A percentile compares a stretch with the other conserved stretches of the same genome.
Evolutionary conservation across 1,140 invertebrate genomes (phyloP).

Genomic region (Oncopeltus fasciatus): DNA sequence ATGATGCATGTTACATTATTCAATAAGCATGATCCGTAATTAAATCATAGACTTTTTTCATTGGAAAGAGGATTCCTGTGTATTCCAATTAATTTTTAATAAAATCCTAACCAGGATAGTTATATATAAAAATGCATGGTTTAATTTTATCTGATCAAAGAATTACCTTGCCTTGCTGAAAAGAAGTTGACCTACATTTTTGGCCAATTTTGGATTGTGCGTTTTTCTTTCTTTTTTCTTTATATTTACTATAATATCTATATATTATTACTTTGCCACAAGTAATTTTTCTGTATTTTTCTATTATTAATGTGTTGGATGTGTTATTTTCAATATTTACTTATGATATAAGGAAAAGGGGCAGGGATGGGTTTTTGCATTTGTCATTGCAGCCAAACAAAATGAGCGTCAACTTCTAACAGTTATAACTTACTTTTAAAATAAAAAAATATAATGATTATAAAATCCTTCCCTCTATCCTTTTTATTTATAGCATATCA

Average conservation of each 20-base stretch:
- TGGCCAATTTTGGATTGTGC: constrained; percentile 55
- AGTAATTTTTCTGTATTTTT: constrained; percentile 20
- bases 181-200: constrained; percentile 86
- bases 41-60: too few species aligned
- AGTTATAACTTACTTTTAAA: constrained; percentile 15
- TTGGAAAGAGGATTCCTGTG: too few species aligned
- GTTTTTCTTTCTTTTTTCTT: constrained; percentile 27
- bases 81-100: too few species aligned
- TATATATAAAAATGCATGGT: constrained; percentile 4
- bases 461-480: background rate
- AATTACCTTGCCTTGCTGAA: constrained; percentile 42
- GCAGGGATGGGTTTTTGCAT: background rate
- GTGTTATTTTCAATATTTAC: too few species aligned
- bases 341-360: background rate
- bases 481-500: background rate
- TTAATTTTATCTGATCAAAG: constrained; percentile 19
- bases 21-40: background rate
- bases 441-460: constrained; percentile 9
- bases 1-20: constrained; percentile 5
- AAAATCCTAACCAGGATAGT: too few species aligned
- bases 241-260: constrained; percentile 31
- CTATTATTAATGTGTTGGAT: constrained; percentile 16
- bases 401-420: constrained; percentile 87
- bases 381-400: constrained; percentile 49
- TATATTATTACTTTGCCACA: constrained; percentile 22